These are phyloP conservation scores for Heliocidaris tuberculata DNA, from an alignment of 35 echinoderm and acorn worm species.

Conservation along the genomic window DNA sequence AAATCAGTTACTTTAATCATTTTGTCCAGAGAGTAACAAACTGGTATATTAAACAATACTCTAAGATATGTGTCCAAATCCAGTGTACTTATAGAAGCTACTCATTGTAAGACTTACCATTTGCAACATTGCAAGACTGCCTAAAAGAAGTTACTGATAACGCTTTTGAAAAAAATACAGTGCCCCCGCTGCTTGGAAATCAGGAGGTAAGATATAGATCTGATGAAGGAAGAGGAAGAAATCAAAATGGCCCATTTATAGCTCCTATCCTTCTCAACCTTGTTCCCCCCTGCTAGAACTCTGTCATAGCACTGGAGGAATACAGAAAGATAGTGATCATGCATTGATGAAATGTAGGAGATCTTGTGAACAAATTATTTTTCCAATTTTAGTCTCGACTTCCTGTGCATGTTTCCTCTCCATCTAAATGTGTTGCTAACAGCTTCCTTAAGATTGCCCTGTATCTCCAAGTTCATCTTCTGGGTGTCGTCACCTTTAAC, in stretches of 20 bases:
- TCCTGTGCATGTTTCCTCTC: background rate
- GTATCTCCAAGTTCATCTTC: background rate
- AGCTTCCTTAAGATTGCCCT: background rate
- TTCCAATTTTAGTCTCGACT: background rate
- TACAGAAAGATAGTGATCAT: background rate
- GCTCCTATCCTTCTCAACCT: background rate
- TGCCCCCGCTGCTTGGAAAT: background rate
- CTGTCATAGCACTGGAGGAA: background rate
- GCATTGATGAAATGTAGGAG: background rate
- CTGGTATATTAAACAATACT: no score
- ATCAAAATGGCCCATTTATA: background rate
- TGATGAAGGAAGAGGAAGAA: conserved; percentile 16
- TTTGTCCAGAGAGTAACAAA: no score
- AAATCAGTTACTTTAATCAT: no score
- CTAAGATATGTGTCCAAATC: background rate
- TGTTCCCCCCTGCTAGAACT: background rate
- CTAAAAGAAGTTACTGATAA: background rate
- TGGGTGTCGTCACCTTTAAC: background rate
- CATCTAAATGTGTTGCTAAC: background rate
- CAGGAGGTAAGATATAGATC: background rate
- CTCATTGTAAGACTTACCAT: background rate
- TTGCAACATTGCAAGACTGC: background rate
- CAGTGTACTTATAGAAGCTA: background rate
- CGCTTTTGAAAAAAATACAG: background rate
- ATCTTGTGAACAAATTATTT: background rate